Evolutionary conservation across 2,797 vertebrate species (phyloP), one percentile per base, ranked within the genome.

Genomic region (Picus viridis): DNA sequence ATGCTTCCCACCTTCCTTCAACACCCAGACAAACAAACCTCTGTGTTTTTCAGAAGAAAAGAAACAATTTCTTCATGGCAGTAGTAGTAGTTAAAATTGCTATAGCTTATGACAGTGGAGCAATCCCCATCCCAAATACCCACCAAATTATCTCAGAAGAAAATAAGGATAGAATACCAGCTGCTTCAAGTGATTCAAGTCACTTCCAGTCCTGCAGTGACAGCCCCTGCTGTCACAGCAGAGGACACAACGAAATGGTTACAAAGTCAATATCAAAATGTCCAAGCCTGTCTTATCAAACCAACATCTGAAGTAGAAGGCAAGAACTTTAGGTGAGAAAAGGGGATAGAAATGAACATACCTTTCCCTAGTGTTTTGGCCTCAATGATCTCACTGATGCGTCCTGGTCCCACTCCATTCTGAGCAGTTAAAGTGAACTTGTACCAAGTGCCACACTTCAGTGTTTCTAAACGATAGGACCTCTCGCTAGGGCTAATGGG

Each of bases 361-460:
- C 99, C 99, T 99, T 99, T 99, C 75, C 99, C 99, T 13, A 99
- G 97, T 0, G 99, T 99, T 97, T 99, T 99, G 6, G 99, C 99
- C 96, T 99, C 99, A 70, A 99, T 99, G 95, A 99, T 99, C 96
- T 99, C 99, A 64, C 99, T 99, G 97, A 99, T 99, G 92, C 99
- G 99, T 5, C 99, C 99, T 0, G 99, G 99, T 8, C 99, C 99
- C 71, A 99, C 99, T 59, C 99, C 99, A 5, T 99, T 99, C 96
- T 99, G 99, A 57, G 99, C 99, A 0, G 99, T 99, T 72, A 99
- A 96, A 6, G 99, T 99, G 96, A 99, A 99, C 95, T 99, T 99
- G 95, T 99, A 99, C 99, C 99, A 99, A 2, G 99, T 99, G 53
- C 99, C 99, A 27, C 99, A 99, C 67, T 99, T 99, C 36, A 99